Conservation (phyloP, 53 echinoderm and acorn worm species). For the Antedon mediterranea region DNA sequence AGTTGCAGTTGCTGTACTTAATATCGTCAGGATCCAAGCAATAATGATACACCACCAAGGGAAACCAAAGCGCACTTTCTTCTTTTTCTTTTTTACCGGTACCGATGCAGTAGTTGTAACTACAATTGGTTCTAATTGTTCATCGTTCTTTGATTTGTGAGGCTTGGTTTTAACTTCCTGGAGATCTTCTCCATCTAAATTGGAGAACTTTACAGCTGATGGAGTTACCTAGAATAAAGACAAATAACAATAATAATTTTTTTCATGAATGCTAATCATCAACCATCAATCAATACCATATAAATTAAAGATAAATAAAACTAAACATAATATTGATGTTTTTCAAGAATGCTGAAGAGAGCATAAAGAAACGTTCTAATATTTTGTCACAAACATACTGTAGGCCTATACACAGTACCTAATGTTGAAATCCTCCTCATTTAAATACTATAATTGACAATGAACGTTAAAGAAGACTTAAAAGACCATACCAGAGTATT, state of each 20-base stretch:
- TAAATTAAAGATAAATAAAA: no score
- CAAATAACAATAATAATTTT: no score
- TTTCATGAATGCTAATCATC: no score
- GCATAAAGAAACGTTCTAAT: no score
- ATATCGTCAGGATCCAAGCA: conserved; percentile 49
- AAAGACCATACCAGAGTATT: conserved; percentile 17
- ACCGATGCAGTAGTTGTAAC: conserved; percentile 14
- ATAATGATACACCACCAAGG: conserved; percentile 81
- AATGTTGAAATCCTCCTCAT: no score
- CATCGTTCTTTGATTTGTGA: background rate
- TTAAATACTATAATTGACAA: no score
- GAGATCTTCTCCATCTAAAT: background rate
- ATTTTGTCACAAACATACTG: no score
- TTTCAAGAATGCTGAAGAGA: no score
- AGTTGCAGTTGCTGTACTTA: conserved; percentile 33
- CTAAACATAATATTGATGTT: no score
- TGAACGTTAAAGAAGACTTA: no score
- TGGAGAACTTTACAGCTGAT: conserved; percentile 3
- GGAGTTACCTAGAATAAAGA: conserved; percentile 6
- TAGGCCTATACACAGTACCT: no score
- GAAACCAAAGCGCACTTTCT: conserved; percentile 38
- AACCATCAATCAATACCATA: no score
- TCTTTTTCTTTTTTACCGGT: conserved; percentile 16
- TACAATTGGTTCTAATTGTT: background rate
- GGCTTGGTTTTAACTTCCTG: background rate